phyloP scores from a whole-genome alignment of 2,888 invertebrate genomes.

The Cyrtodaria siliqua region DNA sequence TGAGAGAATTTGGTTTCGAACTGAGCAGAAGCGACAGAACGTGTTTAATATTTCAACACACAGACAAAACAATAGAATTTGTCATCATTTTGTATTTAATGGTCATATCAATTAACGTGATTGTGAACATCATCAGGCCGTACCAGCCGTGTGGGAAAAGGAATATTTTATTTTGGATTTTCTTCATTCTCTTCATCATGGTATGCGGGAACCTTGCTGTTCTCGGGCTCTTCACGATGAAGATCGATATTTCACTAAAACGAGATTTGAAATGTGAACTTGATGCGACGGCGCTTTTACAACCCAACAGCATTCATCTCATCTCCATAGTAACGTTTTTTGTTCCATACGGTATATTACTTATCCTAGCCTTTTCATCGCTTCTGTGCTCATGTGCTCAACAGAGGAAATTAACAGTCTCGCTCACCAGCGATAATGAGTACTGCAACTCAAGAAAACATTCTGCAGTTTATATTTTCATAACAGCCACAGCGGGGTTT shows the following conservation, averaged over 20 bases:
- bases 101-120: slow-evolving; percentile 42
- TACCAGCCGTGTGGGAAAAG: slow-evolving; percentile 28
- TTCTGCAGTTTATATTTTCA: slow-evolving; percentile 49
- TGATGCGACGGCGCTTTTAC: slow-evolving; percentile 15
- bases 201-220: slow-evolving; percentile 51
- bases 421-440: slow-evolving; percentile 29
- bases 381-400: slow-evolving; percentile 47
- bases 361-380: slow-evolving; percentile 45
- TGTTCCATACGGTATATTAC: slow-evolving; percentile 55
- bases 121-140: slow-evolving; percentile 24
- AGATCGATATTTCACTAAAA: slow-evolving; percentile 3
- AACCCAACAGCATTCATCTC: slow-evolving; percentile 27
- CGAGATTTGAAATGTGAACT: slow-evolving; percentile 16
- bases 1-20: slow-evolving; percentile 35
- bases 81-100: slow-evolving; percentile 41
- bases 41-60: slow-evolving; percentile 51
- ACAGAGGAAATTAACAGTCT: slow-evolving; percentile 32
- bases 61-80: slow-evolving; percentile 53
- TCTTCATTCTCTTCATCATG: slow-evolving; percentile 52
- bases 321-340: slow-evolving; percentile 52
- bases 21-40: slow-evolving; percentile 25
- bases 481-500: slow-evolving; percentile 51
- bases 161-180: slow-evolving; percentile 51
- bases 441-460: slow-evolving; percentile 31
- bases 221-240: slow-evolving; percentile 50